phyloP scores from a whole-genome alignment of 2,888 invertebrate genomes.

The Melikaiella ostensackeni region DNA sequence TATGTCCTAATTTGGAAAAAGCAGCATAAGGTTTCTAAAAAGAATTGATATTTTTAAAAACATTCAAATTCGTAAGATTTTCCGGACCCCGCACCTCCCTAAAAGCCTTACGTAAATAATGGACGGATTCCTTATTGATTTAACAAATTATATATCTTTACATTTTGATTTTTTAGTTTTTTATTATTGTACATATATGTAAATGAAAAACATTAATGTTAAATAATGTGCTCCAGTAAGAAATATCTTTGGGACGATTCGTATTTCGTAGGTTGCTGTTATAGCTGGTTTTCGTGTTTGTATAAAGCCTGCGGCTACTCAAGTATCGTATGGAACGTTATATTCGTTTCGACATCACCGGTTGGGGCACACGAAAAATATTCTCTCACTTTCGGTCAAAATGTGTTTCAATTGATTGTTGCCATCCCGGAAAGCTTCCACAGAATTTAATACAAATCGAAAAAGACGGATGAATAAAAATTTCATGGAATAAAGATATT shows the following conservation, averaged over 20 bases:
- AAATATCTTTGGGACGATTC: neutral
- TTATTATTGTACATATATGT: neutral
- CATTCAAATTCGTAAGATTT: too few relatives aligned
- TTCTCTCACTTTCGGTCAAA: constrained; percentile 19
- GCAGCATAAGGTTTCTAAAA: too few relatives aligned
- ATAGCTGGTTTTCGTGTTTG: constrained; percentile 15
- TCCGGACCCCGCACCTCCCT: too few relatives aligned
- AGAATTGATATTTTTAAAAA: too few relatives aligned
- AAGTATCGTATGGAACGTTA: constrained; percentile 2
- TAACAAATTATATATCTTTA: neutral
- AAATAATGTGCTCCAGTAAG: neutral
- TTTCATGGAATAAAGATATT: neutral
- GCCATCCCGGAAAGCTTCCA: neutral
- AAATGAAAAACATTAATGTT: neutral
- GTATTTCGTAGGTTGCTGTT: neutral
- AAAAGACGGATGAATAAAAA: neutral
- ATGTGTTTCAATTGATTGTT: constrained; percentile 26
- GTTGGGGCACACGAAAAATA: constrained; percentile 16
- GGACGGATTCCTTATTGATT: too few relatives aligned
- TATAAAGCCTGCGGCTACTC: constrained; percentile 29
- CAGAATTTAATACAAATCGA: constrained; percentile 6
- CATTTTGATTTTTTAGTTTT: neutral
- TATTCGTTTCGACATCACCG: constrained; percentile 23
- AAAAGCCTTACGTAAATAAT: too few relatives aligned
- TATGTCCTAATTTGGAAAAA: too few relatives aligned